Conservation (phyloP, 1,140 invertebrate species). For the Charaxes varanes region DNA sequence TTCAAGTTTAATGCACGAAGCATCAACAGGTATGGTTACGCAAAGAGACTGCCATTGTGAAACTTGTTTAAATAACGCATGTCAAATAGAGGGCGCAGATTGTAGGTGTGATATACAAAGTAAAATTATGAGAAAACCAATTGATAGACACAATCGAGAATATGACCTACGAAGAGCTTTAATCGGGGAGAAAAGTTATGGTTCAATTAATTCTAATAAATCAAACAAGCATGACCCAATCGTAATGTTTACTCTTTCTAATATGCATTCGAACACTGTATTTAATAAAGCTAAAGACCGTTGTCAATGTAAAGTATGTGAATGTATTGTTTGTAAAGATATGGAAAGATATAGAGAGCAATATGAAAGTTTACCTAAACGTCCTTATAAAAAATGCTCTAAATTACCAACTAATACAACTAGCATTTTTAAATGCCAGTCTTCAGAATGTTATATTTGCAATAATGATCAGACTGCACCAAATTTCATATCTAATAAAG, state of each 20-base stretch:
- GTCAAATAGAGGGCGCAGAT: constrained; percentile 18
- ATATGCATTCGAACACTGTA: constrained; percentile 6
- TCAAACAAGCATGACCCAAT: constrained; percentile 9
- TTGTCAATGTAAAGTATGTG: constrained; percentile 14
- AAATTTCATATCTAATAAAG: constrained; percentile 10
- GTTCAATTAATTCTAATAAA: not conserved
- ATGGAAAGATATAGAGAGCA: constrained; percentile 14
- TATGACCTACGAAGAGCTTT: constrained; percentile 30
- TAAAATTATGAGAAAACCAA: constrained; percentile 29
- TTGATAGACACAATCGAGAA: constrained; percentile 26
- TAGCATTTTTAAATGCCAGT: constrained; percentile 26
- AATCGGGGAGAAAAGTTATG: constrained; percentile 1
- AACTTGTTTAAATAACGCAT: constrained; percentile 24
- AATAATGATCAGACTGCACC: constrained; percentile 5
- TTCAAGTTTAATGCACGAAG: constrained; percentile 26
- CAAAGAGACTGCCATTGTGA: constrained; percentile 29
- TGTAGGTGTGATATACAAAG: constrained; percentile 30
- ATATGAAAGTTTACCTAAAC: not conserved
- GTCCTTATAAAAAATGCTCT: not conserved
- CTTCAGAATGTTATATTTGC: constrained; percentile 31
- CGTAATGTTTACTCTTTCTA: constrained; percentile 9
- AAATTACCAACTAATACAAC: not conserved
- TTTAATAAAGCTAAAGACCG: constrained; percentile 7
- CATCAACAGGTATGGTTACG: constrained; percentile 24
- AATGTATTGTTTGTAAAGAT: constrained; percentile 29